Evolutionary conservation across 2,797 vertebrate species (phyloP).

Genomic region (Ctenopoma kingsleyae): DNA sequence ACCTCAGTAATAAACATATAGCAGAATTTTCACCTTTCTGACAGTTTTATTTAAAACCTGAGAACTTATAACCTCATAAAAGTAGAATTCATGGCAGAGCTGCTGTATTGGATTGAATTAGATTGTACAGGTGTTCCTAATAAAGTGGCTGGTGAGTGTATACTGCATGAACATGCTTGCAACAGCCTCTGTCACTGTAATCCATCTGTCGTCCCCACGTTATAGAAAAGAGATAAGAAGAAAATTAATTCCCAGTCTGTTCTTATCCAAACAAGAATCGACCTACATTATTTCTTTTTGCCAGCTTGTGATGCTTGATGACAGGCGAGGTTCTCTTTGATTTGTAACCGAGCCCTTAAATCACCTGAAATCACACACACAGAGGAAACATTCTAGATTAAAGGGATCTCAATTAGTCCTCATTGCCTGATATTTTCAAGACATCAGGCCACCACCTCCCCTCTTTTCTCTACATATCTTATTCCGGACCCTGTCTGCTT

Average conservation of each 20-base stretch:
- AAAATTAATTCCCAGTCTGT: slow-evolving; percentile 1
- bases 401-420: slow-evolving; percentile 69
- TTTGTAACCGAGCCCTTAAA: slow-evolving; percentile 50
- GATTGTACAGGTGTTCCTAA: too few species aligned
- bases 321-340: slow-evolving; percentile 37
- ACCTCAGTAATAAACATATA: too few species aligned
- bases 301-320: slow-evolving; percentile 18
- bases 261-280: slow-evolving; percentile 6
- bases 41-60: too few species aligned
- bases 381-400: slow-evolving; percentile 58
- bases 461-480: slow-evolving; percentile 6
- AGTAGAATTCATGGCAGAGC: too few species aligned
- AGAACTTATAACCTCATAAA: too few species aligned
- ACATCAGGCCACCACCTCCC: background rate
- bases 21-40: too few species aligned
- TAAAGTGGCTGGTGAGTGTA: too few species aligned
- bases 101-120: too few species aligned
- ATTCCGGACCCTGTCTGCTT: slow-evolving; percentile 38
- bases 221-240: background rate
- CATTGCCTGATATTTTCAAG: slow-evolving; percentile 66
- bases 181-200: too few species aligned
- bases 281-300: background rate
- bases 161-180: too few species aligned
- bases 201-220: too few species aligned
- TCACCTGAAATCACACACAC: slow-evolving; percentile 36